These are phyloP conservation scores for Rhea pennata DNA, from an alignment of 2,113 vertebrate genomes.

Conservation along the genomic window DNA sequence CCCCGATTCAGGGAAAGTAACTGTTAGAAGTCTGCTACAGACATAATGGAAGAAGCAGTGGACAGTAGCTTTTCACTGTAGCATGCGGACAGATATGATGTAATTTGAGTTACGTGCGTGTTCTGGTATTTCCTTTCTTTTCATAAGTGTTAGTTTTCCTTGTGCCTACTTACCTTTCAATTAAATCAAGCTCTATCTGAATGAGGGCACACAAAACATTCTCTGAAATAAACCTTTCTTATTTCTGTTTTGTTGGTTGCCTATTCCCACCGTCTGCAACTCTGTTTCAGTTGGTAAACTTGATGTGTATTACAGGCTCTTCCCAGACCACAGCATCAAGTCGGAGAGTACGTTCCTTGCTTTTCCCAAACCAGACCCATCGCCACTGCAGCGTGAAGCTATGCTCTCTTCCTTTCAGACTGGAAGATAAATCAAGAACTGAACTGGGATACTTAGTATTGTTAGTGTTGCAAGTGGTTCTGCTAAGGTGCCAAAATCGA, in stretches of 20 bases:
- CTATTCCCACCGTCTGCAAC: accelerated
- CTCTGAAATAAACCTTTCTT: conserved; percentile 36
- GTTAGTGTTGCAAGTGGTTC: not conserved
- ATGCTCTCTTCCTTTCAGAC: not conserved
- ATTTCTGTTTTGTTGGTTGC: not conserved
- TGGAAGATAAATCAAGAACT: not conserved
- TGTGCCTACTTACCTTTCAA: conserved; percentile 34
- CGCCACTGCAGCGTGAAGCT: not conserved
- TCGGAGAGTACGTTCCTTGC: not conserved
- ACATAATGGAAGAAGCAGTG: conserved; percentile 9
- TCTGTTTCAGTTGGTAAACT: not conserved
- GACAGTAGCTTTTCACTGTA: conserved; percentile 12
- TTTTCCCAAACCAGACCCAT: not conserved
- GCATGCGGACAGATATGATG: conserved; percentile 25
- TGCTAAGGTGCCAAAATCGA: not conserved
- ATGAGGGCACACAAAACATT: not conserved
- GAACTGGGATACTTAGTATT: not conserved
- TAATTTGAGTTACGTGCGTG: conserved; percentile 22
- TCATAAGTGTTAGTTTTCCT: conserved; percentile 52
- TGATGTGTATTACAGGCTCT: not conserved
- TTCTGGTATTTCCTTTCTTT: conserved; percentile 66
- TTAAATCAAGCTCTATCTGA: not conserved
- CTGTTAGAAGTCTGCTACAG: not conserved
- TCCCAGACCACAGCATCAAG: not conserved
- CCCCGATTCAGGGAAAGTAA: not conserved